Evolutionary conservation across 2,113 vertebrate species (phyloP).

Genomic region (Protobothrops mucrosquamatus): DNA sequence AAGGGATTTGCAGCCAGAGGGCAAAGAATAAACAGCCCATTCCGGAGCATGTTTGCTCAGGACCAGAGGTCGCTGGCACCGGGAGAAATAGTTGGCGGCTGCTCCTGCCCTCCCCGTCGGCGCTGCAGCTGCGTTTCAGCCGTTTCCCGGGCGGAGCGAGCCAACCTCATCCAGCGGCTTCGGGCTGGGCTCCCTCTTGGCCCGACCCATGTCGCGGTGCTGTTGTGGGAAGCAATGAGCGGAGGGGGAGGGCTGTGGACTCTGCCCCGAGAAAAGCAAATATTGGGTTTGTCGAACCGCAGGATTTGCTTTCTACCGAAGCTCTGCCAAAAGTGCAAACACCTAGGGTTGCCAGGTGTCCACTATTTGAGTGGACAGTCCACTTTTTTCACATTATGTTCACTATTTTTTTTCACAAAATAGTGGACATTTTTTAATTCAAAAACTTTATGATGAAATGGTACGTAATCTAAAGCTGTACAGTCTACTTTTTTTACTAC

Average conservation of each 20-base stretch:
- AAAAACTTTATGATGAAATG: too few species aligned
- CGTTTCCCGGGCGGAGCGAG: neutral
- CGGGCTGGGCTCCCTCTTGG: neutral
- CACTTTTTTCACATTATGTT: too few species aligned
- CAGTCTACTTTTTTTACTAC: too few species aligned
- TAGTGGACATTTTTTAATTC: too few species aligned
- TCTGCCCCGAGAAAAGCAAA: neutral
- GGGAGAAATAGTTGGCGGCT: neutral
- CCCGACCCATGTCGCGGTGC: neutral
- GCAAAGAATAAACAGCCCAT: too few species aligned
- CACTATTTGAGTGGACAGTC: too few species aligned
- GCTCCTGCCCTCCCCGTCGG: neutral
- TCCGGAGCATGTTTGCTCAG: neutral
- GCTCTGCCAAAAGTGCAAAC: neutral
- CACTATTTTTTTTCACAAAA: too few species aligned
- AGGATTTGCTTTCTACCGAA: neutral
- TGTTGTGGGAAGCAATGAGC: neutral
- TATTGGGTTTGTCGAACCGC: neutral
- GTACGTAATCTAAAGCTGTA: too few species aligned
- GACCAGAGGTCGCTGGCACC: neutral
- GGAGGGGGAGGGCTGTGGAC: neutral
- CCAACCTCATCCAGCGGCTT: neutral
- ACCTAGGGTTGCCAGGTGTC: too few species aligned
- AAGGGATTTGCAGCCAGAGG: neutral
- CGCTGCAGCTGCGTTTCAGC: neutral